These are phyloP conservation scores for Hemitrygon akajei DNA, from an alignment of 2,797 vertebrate species.

Conservation along the genomic window DNA sequence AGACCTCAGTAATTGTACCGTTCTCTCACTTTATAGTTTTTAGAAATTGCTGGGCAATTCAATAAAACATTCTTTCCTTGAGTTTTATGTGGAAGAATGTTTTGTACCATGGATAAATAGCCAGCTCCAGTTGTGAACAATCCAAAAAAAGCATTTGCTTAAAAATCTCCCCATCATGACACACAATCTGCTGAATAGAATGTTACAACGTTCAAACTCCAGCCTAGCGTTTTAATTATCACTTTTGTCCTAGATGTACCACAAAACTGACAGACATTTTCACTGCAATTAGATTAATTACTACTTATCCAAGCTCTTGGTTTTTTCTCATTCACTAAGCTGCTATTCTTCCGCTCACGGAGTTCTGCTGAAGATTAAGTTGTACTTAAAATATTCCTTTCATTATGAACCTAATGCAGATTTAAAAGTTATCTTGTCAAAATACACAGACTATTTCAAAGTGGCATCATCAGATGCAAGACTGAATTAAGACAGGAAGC, in stretches of 20 bases:
- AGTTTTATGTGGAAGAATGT: background rate
- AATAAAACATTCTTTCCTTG: background rate
- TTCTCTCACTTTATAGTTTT: conserved; percentile 13
- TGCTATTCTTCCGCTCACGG: background rate
- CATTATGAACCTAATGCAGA: background rate
- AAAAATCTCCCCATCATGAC: background rate
- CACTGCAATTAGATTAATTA: background rate
- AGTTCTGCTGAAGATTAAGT: background rate
- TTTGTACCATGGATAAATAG: background rate
- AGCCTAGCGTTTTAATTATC: background rate
- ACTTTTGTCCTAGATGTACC: background rate
- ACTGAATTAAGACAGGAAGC: background rate
- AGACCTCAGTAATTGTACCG: background rate
- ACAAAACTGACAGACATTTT: conserved; percentile 4
- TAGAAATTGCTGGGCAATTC: background rate
- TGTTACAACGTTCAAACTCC: background rate
- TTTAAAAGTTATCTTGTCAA: background rate
- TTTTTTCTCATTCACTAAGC: conserved; percentile 2
- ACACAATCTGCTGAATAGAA: background rate
- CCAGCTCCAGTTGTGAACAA: background rate
- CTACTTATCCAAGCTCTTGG: background rate
- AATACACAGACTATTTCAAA: background rate
- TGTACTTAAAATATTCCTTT: conserved; percentile 2
- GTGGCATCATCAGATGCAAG: background rate
- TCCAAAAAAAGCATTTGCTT: background rate